Evolutionary conservation across 2,888 invertebrate species (phyloP).

Genomic region (Cheilosia vulpina): DNA sequence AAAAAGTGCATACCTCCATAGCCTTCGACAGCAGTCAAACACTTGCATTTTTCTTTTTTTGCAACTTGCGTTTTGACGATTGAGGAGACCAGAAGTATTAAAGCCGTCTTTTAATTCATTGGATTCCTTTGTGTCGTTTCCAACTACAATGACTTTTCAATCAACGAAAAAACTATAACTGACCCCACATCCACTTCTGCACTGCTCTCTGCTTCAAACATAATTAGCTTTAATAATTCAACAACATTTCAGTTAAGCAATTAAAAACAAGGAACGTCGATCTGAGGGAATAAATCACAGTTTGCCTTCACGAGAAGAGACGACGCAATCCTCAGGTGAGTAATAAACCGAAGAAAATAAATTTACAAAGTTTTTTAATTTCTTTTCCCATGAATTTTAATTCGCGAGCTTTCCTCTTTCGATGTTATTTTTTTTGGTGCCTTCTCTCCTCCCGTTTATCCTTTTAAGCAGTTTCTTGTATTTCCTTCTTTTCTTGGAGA

Average conservation of each 20-base stretch:
- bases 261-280: conserved; percentile 51
- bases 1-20: no score
- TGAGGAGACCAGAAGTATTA: no score
- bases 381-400: conserved; percentile 74
- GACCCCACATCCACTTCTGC: neutral
- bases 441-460: conserved; percentile 45
- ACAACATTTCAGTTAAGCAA: conserved; percentile 48
- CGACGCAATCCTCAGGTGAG: conserved; percentile 73
- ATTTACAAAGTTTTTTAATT: conserved; percentile 74
- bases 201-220: conserved; percentile 8
- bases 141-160: no score
- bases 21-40: no score
- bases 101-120: no score
- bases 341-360: conserved; percentile 70
- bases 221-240: conserved; percentile 54
- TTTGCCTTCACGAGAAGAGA: conserved; percentile 3
- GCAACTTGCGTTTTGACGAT: no score
- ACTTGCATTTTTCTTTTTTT: no score
- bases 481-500: conserved; percentile 35
- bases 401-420: conserved; percentile 32
- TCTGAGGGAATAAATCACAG: conserved; percentile 61
- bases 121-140: no score
- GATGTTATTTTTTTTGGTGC: neutral
- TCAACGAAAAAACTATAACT: neutral
- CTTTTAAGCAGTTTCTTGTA: conserved; percentile 26